phyloP scores from a whole-genome alignment of 1,140 invertebrate species.

The Drosophila sproati region DNA sequence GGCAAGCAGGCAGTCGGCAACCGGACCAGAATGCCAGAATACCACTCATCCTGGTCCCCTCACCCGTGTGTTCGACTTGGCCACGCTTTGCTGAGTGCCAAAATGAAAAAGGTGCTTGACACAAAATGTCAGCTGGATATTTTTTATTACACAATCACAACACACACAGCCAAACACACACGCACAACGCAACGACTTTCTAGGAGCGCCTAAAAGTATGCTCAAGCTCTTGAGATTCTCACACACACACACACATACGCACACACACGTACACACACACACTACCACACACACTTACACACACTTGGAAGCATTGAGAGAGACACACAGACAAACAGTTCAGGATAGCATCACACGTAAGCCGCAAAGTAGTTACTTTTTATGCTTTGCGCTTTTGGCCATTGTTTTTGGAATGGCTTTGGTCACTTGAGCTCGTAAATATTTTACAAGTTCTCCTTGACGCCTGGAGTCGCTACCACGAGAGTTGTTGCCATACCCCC shows the following conservation, averaged over 20 bases:
- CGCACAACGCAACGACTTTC: conserved; percentile 29
- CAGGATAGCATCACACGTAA: conserved; percentile 63
- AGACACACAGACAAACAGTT: conserved; percentile 1
- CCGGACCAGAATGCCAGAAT: conserved; percentile 12
- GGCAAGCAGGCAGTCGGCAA: neutral
- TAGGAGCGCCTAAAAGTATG: conserved; percentile 47
- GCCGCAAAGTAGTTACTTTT: conserved; percentile 82
- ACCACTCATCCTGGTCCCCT: neutral
- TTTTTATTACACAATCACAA: conserved; percentile 83
- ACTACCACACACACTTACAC: conserved; percentile 27
- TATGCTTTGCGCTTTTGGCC: conserved; percentile 59
- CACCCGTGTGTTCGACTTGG: conserved; percentile 37
- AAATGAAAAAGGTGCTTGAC: conserved; percentile 84
- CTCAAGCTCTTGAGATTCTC: conserved; percentile 34
- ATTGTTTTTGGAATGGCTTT: conserved; percentile 52
- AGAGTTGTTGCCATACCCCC: neutral
- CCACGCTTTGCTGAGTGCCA: conserved; percentile 67
- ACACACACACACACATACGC: conserved; percentile 24
- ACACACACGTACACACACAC: conserved; percentile 19
- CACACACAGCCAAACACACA: conserved; percentile 34
- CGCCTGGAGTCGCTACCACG: neutral
- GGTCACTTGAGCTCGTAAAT: conserved; percentile 76
- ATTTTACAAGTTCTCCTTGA: conserved; percentile 70
- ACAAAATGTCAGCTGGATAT: conserved; percentile 84
- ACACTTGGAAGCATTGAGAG: neutral